Percentiles rank a stretch among this genome's conserved stretches.
phyloP scores from a whole-genome alignment of 2,797 vertebrate genomes.

The Cryptoprocta ferox region DNA sequence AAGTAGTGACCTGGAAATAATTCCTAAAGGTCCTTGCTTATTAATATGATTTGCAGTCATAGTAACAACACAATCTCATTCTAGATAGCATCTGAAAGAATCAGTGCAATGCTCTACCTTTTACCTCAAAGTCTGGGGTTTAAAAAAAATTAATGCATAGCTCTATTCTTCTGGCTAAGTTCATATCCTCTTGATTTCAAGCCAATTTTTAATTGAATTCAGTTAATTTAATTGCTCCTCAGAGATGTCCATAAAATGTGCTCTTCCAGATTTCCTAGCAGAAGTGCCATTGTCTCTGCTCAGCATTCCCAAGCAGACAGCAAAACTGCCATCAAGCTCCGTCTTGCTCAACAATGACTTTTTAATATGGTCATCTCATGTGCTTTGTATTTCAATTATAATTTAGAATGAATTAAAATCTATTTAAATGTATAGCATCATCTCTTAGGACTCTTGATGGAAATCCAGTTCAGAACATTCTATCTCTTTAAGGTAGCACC shows the following conservation, averaged over 20 bases:
- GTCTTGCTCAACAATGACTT: slow-evolving; percentile 67
- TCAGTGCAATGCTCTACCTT: not conserved
- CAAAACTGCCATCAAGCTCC: slow-evolving; percentile 57
- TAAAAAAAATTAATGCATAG: not conserved
- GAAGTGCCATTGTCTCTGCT: slow-evolving; percentile 63
- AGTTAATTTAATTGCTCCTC: slow-evolving; percentile 76
- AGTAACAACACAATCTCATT: slow-evolving; percentile 32
- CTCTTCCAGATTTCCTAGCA: slow-evolving; percentile 71
- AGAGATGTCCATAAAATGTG: slow-evolving; percentile 72
- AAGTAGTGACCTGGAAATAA: slow-evolving; percentile 60
- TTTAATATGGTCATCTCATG: slow-evolving; percentile 76
- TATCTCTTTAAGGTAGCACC: slow-evolving; percentile 54
- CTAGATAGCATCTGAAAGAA: slow-evolving; percentile 50
- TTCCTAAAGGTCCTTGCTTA: slow-evolving; percentile 63
- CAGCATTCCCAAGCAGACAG: slow-evolving; percentile 71
- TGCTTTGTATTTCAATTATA: slow-evolving; percentile 76
- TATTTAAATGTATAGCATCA: slow-evolving; percentile 73
- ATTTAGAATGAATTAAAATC: slow-evolving; percentile 79
- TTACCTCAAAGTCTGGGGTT: slow-evolving; percentile 9
- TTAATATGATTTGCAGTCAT: slow-evolving; percentile 67
- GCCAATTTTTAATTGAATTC: slow-evolving; percentile 82
- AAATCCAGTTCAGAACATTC: slow-evolving; percentile 60
- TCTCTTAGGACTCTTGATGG: slow-evolving; percentile 61
- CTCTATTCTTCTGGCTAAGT: slow-evolving; percentile 69
- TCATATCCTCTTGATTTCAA: slow-evolving; percentile 66